Base-by-base conservation (phyloP, 2,888 invertebrate genomes). In the Sericinus montela region DNA sequence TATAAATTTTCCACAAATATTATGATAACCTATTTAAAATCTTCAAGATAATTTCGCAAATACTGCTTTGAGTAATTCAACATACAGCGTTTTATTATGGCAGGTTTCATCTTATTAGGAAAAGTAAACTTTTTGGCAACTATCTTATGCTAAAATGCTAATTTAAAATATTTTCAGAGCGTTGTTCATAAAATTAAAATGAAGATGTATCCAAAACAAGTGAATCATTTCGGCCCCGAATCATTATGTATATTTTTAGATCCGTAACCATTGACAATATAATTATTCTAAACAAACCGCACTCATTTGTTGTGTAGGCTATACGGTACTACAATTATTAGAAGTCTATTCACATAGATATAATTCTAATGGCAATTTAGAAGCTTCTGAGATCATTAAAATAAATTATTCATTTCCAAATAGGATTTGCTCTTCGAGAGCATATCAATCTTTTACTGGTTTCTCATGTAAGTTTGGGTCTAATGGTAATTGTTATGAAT, bases 191-290 rank as follows among this genome's bases (percentile, higher is more conserved):
- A 37, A 48, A 43, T 28, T 48, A 9, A 37, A 36, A 47, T 23
- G 36, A 16, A 47, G 23, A 48, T 43, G 48, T 50, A 51, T 15
- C 39, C 23, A 51, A 38, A 42, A 45, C 45, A 45, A 32, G 48
- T 72, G 74, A 75, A 67, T 75, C 72, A 73, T 63, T 53, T 45
- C 48, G 57, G 59, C 59, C n/a, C 61, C 63, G 62, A 67, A 67
- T 73, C 65, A 19, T 19, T 19, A 66, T 57, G 38, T 54, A 52
- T 78, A 80, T 73, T 70, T 79, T 78, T 74, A 76, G 71, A 69
- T 58, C 51, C 45, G 51, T 59, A 50, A 32, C 52, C 59, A 60
- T 56, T 65, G 67, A 71, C 69, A 73, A 70, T 68, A 71, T 68
- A 73, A 70, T 69, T 64, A 68, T 69, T 72, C 35, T 46, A 43